Percentiles rank a stretch among this genome's conserved stretches.
Evolutionary conservation across 2,797 vertebrate species (phyloP).

Genomic region (Decapterus maruadsi): DNA sequence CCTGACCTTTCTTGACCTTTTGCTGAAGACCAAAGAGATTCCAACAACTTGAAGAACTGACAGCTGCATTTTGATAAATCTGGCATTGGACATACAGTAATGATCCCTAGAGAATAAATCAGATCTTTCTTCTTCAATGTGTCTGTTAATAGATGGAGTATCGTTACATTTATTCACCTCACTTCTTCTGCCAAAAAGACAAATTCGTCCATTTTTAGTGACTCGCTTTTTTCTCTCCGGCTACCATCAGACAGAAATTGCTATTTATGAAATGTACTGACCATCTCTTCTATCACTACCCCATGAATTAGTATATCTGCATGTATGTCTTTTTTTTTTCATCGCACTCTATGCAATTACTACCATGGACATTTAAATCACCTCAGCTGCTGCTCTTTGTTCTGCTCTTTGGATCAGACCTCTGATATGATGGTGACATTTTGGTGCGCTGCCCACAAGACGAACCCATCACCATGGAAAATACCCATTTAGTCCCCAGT

Average conservation of each 20-base stretch:
- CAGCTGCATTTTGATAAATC: background rate
- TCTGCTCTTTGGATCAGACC: background rate
- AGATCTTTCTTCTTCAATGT: background rate
- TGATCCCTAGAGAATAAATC: background rate
- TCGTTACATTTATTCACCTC: background rate
- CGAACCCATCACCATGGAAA: slow-evolving; percentile 7
- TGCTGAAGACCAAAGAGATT: background rate
- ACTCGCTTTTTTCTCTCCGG: background rate
- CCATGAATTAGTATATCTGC: too few relatives aligned
- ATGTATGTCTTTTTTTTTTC: background rate
- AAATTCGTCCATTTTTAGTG: background rate
- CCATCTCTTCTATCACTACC: background rate
- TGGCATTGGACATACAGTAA: background rate
- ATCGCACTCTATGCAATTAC: background rate
- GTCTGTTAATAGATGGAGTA: background rate
- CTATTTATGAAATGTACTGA: background rate
- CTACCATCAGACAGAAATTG: background rate
- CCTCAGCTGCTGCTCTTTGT: background rate
- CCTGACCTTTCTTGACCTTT: background rate
- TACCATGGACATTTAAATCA: background rate
- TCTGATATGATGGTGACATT: background rate
- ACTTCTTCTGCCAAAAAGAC: background rate
- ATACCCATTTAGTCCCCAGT: background rate
- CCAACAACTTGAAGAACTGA: background rate
- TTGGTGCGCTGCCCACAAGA: background rate